Base-by-base conservation (phyloP, 2,888 invertebrate species). In the Limnephilus lunatus region DNA sequence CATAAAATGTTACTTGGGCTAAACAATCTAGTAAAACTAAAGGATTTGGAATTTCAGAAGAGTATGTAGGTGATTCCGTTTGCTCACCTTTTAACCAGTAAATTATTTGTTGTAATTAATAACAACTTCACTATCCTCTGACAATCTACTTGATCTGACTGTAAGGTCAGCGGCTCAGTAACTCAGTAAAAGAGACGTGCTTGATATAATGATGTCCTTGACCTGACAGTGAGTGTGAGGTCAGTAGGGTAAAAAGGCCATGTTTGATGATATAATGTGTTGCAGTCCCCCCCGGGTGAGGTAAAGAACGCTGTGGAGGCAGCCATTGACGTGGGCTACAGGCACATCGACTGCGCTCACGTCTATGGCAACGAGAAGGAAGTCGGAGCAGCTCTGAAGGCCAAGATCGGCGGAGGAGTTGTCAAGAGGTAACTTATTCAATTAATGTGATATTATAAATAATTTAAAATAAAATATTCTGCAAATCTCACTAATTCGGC, bases 321-420 rank as follows among this genome's bases (percentile, higher is more conserved):
- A 93, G 98, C 98, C 15, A 97, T 98, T 86, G 97, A 97, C 94
- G 95, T 97, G 89, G 98, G 98, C 0, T 98, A 98, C 95, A 96
- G 98, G 0, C 98, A 98, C 95, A 97, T 98, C 93, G 98, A 98
- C 95, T 97, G 98, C 95, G 97, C 97, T 1, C 96, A 95, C 93
- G 96, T 97, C 3, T 98, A 98, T 94, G 97, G 97, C 81, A 98
- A 98, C 94, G 98, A 98, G 95, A 96, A 96, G 94, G 98, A 98
- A 95, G 97, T 98, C 7, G 98, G 98, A 0, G 96, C 95, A 3
- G 98, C 97, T 0, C 95, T 98, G 88, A 95, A 96, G 1, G 96
- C 96, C 7, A 97, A 97, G 94, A 96, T 98, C 39, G 94, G 95
- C 0, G 97, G 97, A 0, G 97, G 97, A 0, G 96, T 96, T 0